Evolutionary conservation across 1,140 invertebrate genomes (phyloP).

Genomic region (Mycetomoellerius zeteki): DNA sequence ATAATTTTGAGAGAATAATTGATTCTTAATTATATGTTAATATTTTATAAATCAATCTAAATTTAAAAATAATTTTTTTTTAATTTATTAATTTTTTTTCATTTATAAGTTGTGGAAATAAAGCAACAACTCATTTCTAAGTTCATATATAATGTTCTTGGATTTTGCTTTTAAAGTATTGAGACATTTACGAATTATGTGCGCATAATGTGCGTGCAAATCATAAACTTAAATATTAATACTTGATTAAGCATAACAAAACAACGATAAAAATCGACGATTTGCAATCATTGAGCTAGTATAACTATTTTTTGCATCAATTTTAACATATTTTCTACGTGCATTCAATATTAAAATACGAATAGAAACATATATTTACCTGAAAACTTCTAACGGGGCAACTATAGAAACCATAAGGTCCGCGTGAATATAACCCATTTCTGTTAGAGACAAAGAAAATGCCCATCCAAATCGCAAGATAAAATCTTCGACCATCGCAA

Average conservation of each 20-base stretch:
- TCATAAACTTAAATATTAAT: constrained; percentile 20
- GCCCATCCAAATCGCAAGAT: constrained; percentile 95
- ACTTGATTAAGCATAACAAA: not conserved
- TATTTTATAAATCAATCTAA: not conserved
- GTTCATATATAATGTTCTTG: not conserved
- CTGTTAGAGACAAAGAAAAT: constrained; percentile 92
- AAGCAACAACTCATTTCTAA: not conserved
- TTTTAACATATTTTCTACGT: constrained; percentile 33
- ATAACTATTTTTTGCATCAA: not conserved
- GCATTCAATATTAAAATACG: constrained; percentile 23
- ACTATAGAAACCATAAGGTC: constrained; percentile 94
- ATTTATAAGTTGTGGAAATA: not conserved
- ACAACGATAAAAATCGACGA: constrained; percentile 18
- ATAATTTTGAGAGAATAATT: constrained; percentile 1
- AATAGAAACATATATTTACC: constrained; percentile 81
- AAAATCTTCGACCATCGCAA: constrained; percentile 93
- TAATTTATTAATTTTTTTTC: not conserved
- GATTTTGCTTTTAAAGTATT: not conserved
- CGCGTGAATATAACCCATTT: constrained; percentile 90
- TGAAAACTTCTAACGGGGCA: constrained; percentile 94
- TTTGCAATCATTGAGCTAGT: constrained; percentile 4
- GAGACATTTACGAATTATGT: constrained; percentile 9
- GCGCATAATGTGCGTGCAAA: not conserved
- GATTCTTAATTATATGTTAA: not conserved
- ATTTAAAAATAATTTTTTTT: not conserved